phyloP scores from a whole-genome alignment of 1,140 invertebrate species.

The Adoxophyes honmai region DNA sequence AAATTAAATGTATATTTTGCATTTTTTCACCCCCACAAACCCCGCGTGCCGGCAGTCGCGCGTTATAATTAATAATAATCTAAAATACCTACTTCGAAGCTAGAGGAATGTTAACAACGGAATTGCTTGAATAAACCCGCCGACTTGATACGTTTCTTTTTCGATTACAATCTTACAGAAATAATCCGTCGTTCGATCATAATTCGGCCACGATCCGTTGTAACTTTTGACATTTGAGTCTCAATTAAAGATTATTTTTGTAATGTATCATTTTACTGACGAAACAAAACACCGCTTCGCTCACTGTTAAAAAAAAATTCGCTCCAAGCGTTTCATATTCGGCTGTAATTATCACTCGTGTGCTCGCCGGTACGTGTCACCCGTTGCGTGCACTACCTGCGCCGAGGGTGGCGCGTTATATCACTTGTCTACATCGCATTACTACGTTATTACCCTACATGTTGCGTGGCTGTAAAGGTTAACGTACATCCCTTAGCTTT shows the following conservation, averaged over 20 bases:
- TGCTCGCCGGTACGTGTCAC: slow-evolving; percentile 33
- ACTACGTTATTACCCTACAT: slow-evolving; percentile 38
- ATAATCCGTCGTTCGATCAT: no score
- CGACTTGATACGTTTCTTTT: no score
- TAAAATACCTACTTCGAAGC: slow-evolving; percentile 24
- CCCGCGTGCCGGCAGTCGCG: slow-evolving; percentile 32
- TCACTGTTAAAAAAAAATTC: no score
- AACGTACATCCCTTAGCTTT: slow-evolving; percentile 7
- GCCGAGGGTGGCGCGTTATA: slow-evolving; percentile 43
- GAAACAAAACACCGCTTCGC: no score
- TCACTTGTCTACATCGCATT: slow-evolving; percentile 61
- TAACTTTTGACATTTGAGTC: no score
- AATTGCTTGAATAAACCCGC: slow-evolving; percentile 11
- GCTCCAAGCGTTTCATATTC: no score
- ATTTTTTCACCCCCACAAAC: slow-evolving; percentile 46
- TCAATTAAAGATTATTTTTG: no score
- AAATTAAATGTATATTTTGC: slow-evolving; percentile 67
- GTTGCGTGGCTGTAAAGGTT: slow-evolving; percentile 10
- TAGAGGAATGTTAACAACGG: slow-evolving; percentile 26
- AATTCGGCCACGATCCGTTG: no score
- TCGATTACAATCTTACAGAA: no score
- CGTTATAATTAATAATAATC: slow-evolving; percentile 46
- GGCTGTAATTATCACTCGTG: slow-evolving; percentile 20
- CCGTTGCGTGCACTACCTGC: slow-evolving; percentile 44
- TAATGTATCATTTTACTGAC: no score